Conservation (phyloP, 2,113 vertebrate species). For the Myotis davidii region DNA sequence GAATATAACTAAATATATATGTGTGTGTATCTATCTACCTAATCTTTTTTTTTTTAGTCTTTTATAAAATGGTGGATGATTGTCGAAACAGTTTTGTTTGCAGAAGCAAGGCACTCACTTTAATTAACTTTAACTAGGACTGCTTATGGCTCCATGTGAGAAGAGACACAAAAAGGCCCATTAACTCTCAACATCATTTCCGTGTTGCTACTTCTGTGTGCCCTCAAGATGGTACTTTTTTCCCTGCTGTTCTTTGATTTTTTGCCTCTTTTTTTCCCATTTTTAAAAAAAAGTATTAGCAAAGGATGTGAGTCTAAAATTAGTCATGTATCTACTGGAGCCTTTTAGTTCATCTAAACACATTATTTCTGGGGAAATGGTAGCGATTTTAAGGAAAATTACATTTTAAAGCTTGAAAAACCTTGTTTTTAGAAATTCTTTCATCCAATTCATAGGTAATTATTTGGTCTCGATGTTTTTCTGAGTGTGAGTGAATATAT, state of each 20-base stretch:
- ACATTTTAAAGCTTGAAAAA: slow-evolving; percentile 69
- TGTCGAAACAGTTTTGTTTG: slow-evolving; percentile 54
- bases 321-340: slow-evolving; percentile 58
- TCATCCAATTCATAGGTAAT: slow-evolving; percentile 30
- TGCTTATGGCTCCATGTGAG: slow-evolving; percentile 54
- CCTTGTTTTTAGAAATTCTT: slow-evolving; percentile 22
- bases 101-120: slow-evolving; percentile 59
- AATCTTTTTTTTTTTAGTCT: neutral
- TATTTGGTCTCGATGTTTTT: slow-evolving; percentile 32
- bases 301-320: slow-evolving; percentile 67
- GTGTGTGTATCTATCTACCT: no score
- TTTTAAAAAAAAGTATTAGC: slow-evolving; percentile 58
- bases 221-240: slow-evolving; percentile 75
- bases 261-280: slow-evolving; percentile 46
- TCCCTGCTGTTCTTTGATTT: slow-evolving; percentile 75
- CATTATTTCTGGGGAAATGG: slow-evolving; percentile 67
- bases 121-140: slow-evolving; percentile 76
- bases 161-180: slow-evolving; percentile 75
- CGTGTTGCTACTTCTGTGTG: slow-evolving; percentile 66
- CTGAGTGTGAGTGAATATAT: neutral
- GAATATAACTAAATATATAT: neutral
- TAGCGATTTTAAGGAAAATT: slow-evolving; percentile 65
- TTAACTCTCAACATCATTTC: slow-evolving; percentile 74
- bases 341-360: slow-evolving; percentile 73
- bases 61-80: neutral